phyloP scores from a whole-genome alignment of 2,888 invertebrate species.

The Heliconius hortense region DNA sequence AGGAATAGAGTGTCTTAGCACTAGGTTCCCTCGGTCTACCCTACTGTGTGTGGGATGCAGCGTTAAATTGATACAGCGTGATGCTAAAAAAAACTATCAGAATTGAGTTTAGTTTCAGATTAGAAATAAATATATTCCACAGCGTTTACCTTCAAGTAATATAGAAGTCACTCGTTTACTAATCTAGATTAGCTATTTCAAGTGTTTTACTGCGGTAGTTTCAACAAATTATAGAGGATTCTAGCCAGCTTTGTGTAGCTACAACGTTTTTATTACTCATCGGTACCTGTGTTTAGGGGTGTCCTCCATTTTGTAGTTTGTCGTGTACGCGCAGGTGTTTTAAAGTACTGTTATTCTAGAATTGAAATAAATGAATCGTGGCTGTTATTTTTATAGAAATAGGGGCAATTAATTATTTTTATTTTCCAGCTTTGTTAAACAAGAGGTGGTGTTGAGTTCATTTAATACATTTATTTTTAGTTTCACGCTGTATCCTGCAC shows the following conservation, averaged over 20 bases:
- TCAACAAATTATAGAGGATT: slow-evolving; percentile 20
- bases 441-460: too few species aligned
- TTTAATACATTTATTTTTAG: too few species aligned
- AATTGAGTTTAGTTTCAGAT: not conserved
- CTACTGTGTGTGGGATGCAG: too few species aligned
- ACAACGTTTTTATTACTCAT: slow-evolving; percentile 17
- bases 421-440: too few species aligned
- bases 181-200: slow-evolving; percentile 16
- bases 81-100: not conserved
- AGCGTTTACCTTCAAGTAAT: slow-evolving; percentile 2
- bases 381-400: not conserved
- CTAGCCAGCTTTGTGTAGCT: slow-evolving; percentile 5
- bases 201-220: slow-evolving; percentile 24
- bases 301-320: not conserved
- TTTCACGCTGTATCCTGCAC: too few species aligned
- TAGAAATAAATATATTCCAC: not conserved
- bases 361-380: not conserved
- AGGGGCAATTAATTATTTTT: too few species aligned
- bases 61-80: too few species aligned
- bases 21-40: too few species aligned
- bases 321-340: slow-evolving; percentile 6
- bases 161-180: slow-evolving; percentile 7
- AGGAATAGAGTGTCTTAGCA: too few species aligned
- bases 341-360: not conserved
- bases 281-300: slow-evolving; percentile 7